Base-by-base conservation (phyloP, 2,888 invertebrate genomes). In the Lasioglossum zephyrum region DNA sequence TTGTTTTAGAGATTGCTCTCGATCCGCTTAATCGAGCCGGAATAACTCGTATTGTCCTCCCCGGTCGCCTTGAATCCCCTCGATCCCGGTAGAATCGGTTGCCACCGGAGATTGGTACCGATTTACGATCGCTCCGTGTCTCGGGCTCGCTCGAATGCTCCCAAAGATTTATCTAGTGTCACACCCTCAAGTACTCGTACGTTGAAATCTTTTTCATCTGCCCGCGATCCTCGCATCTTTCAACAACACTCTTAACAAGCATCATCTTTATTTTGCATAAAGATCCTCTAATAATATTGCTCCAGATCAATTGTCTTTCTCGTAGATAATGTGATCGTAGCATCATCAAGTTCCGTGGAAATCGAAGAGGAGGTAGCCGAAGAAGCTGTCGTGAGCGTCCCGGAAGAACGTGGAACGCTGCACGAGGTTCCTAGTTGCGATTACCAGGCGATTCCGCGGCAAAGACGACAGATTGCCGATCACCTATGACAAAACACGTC, bases 1-100 rank as follows among this genome's bases (percentile, higher is more conserved):
- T 72, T 44, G 72, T 41, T 72, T 72, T 72, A 72, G n/a, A 57
- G 81, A 72, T 72, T 74, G 69, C 81, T 57, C 53, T 60, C 73
- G 70, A 76, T 63, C 57, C 41, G 53, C 41, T 41, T 72, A 39
- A 72, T 72, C 36, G 69, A 39, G 69, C 69, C 69, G 69, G 36
- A 69, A 41, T 69, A 69, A 41, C 69, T 69, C 69, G 69, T 39
- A 69, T 69, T 69, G 39, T 69, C 39, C 39, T 69, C 69, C 69
- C 39, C 39, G 4, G 39, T 69, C 39, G 39, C 69, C 69, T 69
- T 69, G 69, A 39, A 22, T 39, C n/a, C 9, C 22, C 53, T 53
- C 36, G 69, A 69, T 69, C 66, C 66, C 39, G 69, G 22, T 41
- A 36, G 36, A 66, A 66, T 69, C 36, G 11, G 69, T 69, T 63